Percentiles rank a stretch among this genome's conserved stretches.
phyloP scores from a whole-genome alignment of 2,797 vertebrate genomes.

The Emys orbicularis region DNA sequence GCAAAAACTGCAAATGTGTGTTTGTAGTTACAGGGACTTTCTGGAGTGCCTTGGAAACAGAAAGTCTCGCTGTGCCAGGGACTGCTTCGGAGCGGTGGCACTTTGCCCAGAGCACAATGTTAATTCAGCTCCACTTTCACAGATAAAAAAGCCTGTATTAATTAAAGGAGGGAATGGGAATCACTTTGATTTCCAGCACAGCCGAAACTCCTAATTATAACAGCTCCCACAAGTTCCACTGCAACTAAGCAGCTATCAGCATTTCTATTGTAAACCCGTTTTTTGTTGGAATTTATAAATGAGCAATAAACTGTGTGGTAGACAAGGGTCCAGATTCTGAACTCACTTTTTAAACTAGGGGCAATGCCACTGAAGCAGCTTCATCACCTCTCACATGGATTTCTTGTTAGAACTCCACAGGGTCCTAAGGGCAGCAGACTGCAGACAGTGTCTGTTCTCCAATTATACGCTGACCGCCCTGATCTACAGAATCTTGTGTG shows the following conservation, averaged over 20 bases:
- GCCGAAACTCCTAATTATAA: slow-evolving; percentile 69
- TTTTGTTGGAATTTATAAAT: slow-evolving; percentile 50
- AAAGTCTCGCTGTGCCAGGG: neutral
- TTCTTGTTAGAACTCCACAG: slow-evolving; percentile 60
- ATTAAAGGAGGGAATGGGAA: slow-evolving; percentile 72
- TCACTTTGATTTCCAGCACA: slow-evolving; percentile 68
- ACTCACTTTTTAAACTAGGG: slow-evolving; percentile 49
- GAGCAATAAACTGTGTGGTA: neutral
- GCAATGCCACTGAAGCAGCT: neutral
- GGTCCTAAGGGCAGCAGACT: slow-evolving; percentile 1
- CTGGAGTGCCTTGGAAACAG: accelerated
- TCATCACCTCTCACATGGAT: slow-evolving; percentile 14
- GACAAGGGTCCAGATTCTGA: neutral
- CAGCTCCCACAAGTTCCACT: slow-evolving; percentile 40
- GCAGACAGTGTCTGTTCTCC: slow-evolving; percentile 60
- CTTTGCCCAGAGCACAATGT: slow-evolving; percentile 53
- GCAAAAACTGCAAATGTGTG: neutral
- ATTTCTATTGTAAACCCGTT: slow-evolving; percentile 21
- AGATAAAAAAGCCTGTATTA: slow-evolving; percentile 71
- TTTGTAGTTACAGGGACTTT: neutral
- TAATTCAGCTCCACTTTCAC: slow-evolving; percentile 46
- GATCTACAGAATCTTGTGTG: neutral
- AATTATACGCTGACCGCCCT: slow-evolving; percentile 26
- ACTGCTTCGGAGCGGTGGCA: neutral
- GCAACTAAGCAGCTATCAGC: slow-evolving; percentile 47